A percentile compares a stretch with the other conserved stretches of the same genome.
These are phyloP conservation scores for Frankliniella intonsa DNA, from an alignment of 2,888 invertebrate genomes.

Conservation along the genomic window DNA sequence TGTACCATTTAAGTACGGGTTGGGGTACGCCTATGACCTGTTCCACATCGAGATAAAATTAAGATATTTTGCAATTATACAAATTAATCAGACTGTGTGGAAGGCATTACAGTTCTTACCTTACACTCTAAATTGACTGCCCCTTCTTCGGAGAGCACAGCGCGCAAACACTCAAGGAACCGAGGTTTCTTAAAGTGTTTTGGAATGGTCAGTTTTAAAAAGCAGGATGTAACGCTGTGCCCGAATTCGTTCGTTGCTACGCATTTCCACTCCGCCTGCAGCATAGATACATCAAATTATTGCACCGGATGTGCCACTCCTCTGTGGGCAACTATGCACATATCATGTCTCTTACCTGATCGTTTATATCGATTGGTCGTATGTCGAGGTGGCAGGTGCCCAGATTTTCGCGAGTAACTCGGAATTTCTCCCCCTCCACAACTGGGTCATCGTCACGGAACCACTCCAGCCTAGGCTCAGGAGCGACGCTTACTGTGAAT, in stretches of 20 bases:
- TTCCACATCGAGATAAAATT: background rate
- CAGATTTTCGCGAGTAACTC: slow-evolving; percentile 61
- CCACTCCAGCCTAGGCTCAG: slow-evolving; percentile 80
- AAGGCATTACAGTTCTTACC: slow-evolving; percentile 40
- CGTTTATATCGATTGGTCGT: slow-evolving; percentile 68
- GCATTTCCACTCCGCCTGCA: slow-evolving; percentile 81
- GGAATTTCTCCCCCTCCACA: slow-evolving; percentile 62
- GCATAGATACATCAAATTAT: slow-evolving; percentile 29
- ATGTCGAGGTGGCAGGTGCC: slow-evolving; percentile 71
- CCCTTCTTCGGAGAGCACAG: slow-evolving; percentile 80
- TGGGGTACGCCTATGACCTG: slow-evolving; percentile 83
- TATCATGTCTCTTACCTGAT: slow-evolving; percentile 53
- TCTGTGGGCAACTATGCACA: slow-evolving; percentile 14
- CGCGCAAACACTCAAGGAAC: slow-evolving; percentile 78
- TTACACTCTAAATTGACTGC: slow-evolving; percentile 90
- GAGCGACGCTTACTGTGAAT: slow-evolving; percentile 64
- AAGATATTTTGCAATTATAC: background rate
- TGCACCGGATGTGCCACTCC: background rate
- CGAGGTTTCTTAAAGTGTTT: slow-evolving; percentile 83
- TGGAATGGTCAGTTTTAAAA: slow-evolving; percentile 77
- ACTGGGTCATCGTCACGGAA: slow-evolving; percentile 79
- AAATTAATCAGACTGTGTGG: background rate
- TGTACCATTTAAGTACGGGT: slow-evolving; percentile 86
- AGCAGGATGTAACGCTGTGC: slow-evolving; percentile 82
- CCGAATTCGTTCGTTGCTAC: slow-evolving; percentile 85